Conservation (phyloP, 2,797 vertebrate genomes). For the Neopelma chrysocephalum region DNA sequence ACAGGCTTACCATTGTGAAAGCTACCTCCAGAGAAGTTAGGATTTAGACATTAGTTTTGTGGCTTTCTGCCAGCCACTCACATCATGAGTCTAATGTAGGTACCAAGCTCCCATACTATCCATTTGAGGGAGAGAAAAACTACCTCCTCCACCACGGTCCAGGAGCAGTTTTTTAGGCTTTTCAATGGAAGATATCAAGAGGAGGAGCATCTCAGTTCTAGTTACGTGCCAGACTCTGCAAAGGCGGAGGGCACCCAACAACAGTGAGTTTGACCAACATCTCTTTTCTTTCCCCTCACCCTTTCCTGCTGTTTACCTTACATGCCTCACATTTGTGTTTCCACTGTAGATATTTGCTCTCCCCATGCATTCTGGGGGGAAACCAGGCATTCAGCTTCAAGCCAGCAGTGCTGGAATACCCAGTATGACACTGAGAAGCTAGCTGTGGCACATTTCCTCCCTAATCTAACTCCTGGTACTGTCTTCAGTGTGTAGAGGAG, state of each 20-base stretch:
- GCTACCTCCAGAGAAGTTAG: neutral
- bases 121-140: neutral
- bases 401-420: neutral
- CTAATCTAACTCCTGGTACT: neutral
- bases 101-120: neutral
- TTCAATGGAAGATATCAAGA: neutral
- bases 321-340: neutral
- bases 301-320: neutral
- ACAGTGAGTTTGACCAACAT: neutral
- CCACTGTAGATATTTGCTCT: neutral
- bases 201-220: neutral
- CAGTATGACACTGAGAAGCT: neutral
- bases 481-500: neutral
- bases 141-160: neutral
- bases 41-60: neutral
- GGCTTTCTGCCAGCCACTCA: neutral
- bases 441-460: neutral
- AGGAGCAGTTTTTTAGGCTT: neutral
- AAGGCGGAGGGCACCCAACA: neutral
- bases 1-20: neutral
- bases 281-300: neutral
- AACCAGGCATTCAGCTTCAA: neutral
- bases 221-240: neutral
- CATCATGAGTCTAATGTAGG: neutral
- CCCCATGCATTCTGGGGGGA: accelerated